Percentiles rank a stretch among this genome's conserved stretches.
Conservation (phyloP, 2,113 vertebrate species). For the Todiramphus chloris region DNA sequence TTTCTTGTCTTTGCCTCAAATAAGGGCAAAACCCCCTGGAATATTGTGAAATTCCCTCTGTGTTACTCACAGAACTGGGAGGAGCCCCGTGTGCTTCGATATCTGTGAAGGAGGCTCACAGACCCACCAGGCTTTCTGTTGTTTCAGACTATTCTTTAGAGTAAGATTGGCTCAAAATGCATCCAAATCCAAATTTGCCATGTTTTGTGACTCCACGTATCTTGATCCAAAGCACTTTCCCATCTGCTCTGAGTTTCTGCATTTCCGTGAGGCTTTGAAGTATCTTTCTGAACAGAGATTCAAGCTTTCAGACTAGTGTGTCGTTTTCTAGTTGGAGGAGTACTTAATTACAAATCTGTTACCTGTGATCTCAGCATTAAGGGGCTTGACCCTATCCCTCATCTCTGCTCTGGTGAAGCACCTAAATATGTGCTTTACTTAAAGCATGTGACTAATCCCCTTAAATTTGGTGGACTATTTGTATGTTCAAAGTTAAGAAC, state of each 20-base stretch:
- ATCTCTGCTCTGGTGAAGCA: background rate
- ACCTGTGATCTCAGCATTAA: background rate
- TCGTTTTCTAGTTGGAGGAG: background rate
- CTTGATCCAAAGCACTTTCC: background rate
- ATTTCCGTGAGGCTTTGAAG: background rate
- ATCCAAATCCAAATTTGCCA: background rate
- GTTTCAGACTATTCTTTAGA: background rate
- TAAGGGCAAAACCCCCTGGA: background rate
- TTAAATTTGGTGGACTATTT: background rate
- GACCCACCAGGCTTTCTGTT: background rate
- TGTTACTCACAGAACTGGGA: background rate
- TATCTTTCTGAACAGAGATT: background rate
- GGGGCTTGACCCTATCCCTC: background rate
- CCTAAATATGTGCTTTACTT: conserved; percentile 4
- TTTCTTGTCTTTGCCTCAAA: background rate
- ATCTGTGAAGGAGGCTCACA: background rate
- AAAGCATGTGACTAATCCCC: background rate
- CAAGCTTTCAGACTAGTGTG: background rate
- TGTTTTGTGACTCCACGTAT: background rate
- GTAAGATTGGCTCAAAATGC: background rate
- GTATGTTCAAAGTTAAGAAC: background rate
- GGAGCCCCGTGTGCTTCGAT: background rate
- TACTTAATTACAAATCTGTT: conserved; percentile 17
- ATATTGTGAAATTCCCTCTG: background rate
- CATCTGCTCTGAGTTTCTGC: background rate